Base-by-base conservation (phyloP, 2,113 vertebrate species). In the Pollimyrus isidori region DNA sequence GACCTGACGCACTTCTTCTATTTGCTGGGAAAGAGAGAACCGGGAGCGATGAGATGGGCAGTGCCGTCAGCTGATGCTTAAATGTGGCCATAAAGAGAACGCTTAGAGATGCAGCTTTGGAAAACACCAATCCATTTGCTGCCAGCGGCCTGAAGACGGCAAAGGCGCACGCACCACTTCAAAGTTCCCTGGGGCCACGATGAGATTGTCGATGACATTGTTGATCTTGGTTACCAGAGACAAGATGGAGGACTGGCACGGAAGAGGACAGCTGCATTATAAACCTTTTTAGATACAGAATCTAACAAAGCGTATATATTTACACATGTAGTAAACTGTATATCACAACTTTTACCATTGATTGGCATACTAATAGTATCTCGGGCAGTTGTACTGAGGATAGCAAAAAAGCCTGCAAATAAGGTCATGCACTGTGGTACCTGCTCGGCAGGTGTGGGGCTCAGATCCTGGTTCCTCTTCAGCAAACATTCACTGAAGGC, bases 171-270 rank as follows among this genome's bases (percentile, higher is more conserved):
- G 97, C 90, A 99, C 98, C 97, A 99, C 98, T 97, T 99, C 98
- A 87, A 99, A 99, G 2, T 96, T 99, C 0, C 98, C 98, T 0
- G 98, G 98, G 0, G 98, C 98, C 30, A 99, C 98, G 0, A 99
- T 99, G 89, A 99, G 93, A 90, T 99, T 99, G 90, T 99, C 98
- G 0, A 99, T 99, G 88, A 99, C 97, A 0, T 99, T 99, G 93
- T 99, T 99, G 91, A 99, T 99, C 93, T 99, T 99, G 52, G 98
- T 99, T 91, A 99, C 98, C 93, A 99, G 94, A 2, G 98, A 99
- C 89, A 99, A 95, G 88, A 99, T 99, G 83, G 98, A 99, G 0
- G 98, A 98, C 98, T 99, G 91, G 76, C 84, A 23, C 69, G 19
- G 0, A 82, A 9, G 48, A 85, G 0, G 15, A 88, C 80, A 6